phyloP scores from a whole-genome alignment of 2,113 vertebrate genomes.

The Entelurus aequoreus region DNA sequence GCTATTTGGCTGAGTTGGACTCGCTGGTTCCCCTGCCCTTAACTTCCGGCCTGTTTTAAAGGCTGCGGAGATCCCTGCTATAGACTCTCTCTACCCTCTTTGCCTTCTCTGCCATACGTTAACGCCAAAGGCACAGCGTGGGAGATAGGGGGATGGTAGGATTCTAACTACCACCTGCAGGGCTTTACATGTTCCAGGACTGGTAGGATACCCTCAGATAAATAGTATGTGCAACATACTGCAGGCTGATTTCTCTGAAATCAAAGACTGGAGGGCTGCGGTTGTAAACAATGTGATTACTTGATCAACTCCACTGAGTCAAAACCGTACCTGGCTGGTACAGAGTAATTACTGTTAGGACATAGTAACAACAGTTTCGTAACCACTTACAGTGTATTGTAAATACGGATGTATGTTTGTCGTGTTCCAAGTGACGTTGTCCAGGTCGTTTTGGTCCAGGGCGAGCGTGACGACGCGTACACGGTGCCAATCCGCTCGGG shows the following conservation, averaged over 20 bases:
- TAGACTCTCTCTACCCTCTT: conserved; percentile 62
- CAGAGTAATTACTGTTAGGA: conserved; percentile 60
- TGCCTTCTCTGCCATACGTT: conserved; percentile 59
- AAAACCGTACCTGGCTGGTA: conserved; percentile 52
- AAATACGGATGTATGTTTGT: conserved; percentile 52
- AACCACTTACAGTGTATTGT: conserved; percentile 67
- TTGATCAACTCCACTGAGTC: conserved; percentile 54
- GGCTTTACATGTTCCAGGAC: conserved; percentile 65
- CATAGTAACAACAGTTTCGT: conserved; percentile 58
- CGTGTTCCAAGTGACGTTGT: conserved; percentile 36
- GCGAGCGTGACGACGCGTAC: conserved; percentile 37
- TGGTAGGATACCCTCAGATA: conserved; percentile 58
- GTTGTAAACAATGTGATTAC: conserved; percentile 58
- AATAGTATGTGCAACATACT: conserved; percentile 28
- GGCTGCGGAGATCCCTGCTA: conserved; percentile 55
- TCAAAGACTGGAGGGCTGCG: conserved; percentile 56
- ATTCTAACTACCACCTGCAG: conserved; percentile 61
- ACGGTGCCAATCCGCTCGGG: no score
- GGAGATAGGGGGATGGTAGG: conserved; percentile 63
- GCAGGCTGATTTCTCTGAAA: conserved; percentile 49
- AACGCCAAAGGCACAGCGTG: conserved; percentile 63
- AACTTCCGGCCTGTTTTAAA: conserved; percentile 62
- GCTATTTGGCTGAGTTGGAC: conserved; percentile 68
- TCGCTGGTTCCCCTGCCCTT: conserved; percentile 23
- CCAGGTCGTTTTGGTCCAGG: conserved; percentile 32